Evolutionary conservation across 2,888 invertebrate genomes (phyloP).

Genomic region (Nephrocerus scutellatus): DNA sequence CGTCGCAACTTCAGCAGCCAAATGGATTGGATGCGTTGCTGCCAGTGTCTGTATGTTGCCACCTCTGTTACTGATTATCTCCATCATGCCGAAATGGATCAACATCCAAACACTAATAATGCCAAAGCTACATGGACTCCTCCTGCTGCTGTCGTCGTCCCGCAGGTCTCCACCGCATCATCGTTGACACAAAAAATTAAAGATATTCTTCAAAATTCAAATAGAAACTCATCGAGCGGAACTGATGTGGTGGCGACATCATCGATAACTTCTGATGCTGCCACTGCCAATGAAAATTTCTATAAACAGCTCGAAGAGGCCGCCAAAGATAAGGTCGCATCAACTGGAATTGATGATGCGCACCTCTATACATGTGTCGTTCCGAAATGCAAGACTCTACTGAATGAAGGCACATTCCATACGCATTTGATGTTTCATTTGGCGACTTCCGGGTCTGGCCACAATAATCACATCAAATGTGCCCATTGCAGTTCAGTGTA

Average conservation of each 20-base stretch:
- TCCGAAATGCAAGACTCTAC: conserved; percentile 25
- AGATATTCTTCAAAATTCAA: conserved; percentile 21
- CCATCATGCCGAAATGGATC: conserved; percentile 28
- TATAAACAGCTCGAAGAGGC: conserved; percentile 24
- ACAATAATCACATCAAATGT: conserved; percentile 26
- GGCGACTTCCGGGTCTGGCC: conserved; percentile 17
- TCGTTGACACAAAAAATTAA: conserved; percentile 29
- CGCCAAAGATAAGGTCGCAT: conserved; percentile 22
- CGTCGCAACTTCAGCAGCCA: conserved; percentile 26
- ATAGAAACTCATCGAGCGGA: neutral
- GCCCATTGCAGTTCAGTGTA: conserved; percentile 25
- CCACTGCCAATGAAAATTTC: conserved; percentile 4
- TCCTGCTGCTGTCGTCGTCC: neutral
- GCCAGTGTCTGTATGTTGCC: conserved; percentile 28
- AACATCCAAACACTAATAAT: conserved; percentile 20
- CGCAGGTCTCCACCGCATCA: conserved; percentile 7
- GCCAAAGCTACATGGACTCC: neutral
- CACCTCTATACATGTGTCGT: conserved; percentile 30
- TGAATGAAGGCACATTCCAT: conserved; percentile 29
- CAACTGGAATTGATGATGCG: conserved; percentile 27
- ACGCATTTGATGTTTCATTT: conserved; percentile 32
- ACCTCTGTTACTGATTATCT: conserved; percentile 31
- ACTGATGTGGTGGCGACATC: neutral
- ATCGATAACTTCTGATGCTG: conserved; percentile 4
- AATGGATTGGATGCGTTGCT: conserved; percentile 32